Base-by-base conservation (phyloP, 2,113 vertebrate genomes). In the Gymnocephalus cernua region DNA sequence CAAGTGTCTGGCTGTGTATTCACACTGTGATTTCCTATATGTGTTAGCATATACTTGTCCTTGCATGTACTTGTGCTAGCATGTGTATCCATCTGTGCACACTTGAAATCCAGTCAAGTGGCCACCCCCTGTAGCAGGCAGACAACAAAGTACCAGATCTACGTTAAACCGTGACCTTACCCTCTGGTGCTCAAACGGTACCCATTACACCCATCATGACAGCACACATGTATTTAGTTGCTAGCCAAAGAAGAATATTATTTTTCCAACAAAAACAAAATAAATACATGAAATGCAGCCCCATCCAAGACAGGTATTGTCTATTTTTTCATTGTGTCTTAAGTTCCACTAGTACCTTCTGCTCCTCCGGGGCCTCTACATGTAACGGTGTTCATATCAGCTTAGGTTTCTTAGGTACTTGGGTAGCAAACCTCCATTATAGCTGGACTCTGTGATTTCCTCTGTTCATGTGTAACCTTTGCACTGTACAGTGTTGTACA, bases 281-380 rank as follows among this genome's bases (percentile, higher is more conserved):
- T 62, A n/a, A 63, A 51, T 57, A 63, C 38, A 57, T 71, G 85
- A 82, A 84, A 86, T 69, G 38, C 9, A 71, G n/a, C 44, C 53
- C 7, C 0, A 4, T 66, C 45, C 63, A 29, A 44, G 14, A 74
- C 38, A 76, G 61, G 54, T 72, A 85, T 62, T 84, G 78, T 89
- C 67, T 89, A 80, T 86, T 92, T 85, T 11, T 87, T 82, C 73
- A 67, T 58, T 83, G 78, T 47, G 74, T 80, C 82, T 90, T 73
- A 6, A 4, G 74, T 87, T 88, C 29, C 84, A 80, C 32, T 23
- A 6, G 48, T 21, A 47, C 10, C 41, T 16, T 72, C 57, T 71
- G 15, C 61, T 86, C 59, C 82, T 85, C 21, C 67, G 48, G 86
- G 82, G 80, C 80, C 56, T 76, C 76, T 41, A 41, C 38, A 41